Evolutionary conservation across 2,888 invertebrate genomes (phyloP).

Genomic region (Sphaerophoria rueppellii): DNA sequence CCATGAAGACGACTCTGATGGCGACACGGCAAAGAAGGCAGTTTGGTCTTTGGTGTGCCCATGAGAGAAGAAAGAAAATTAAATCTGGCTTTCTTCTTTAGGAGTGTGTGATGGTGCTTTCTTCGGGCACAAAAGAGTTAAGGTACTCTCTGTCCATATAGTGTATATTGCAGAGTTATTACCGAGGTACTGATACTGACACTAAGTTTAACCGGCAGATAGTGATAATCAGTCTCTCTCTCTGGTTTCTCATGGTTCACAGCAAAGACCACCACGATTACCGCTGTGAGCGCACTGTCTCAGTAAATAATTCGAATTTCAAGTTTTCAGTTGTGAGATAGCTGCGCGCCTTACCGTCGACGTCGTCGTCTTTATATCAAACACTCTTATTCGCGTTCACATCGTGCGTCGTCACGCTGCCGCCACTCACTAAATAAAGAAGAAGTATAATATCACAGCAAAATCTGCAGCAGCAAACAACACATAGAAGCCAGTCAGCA

Average conservation of each 20-base stretch:
- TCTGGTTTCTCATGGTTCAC: constrained; percentile 49
- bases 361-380: constrained; percentile 42
- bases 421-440: background rate
- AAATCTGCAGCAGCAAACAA: constrained; percentile 68
- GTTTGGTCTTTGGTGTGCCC: constrained; percentile 2
- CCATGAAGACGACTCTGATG: background rate
- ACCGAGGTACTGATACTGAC: constrained; percentile 23
- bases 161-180: background rate
- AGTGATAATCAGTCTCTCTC: constrained; percentile 69
- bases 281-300: constrained; percentile 40
- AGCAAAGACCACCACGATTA: constrained; percentile 54
- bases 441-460: constrained; percentile 38
- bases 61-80: constrained; percentile 53
- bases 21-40: background rate
- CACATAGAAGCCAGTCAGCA: constrained; percentile 67
- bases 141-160: background rate
- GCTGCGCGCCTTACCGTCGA: constrained; percentile 58
- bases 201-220: constrained; percentile 55
- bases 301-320: constrained; percentile 59
- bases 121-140: constrained; percentile 38
- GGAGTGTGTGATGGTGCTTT: constrained; percentile 42
- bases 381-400: constrained; percentile 58
- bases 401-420: constrained; percentile 52
- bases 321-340: constrained; percentile 70
- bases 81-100: constrained; percentile 69